These are phyloP conservation scores for Timema podura DNA, from an alignment of 2,888 invertebrate genomes.

Conservation along the genomic window DNA sequence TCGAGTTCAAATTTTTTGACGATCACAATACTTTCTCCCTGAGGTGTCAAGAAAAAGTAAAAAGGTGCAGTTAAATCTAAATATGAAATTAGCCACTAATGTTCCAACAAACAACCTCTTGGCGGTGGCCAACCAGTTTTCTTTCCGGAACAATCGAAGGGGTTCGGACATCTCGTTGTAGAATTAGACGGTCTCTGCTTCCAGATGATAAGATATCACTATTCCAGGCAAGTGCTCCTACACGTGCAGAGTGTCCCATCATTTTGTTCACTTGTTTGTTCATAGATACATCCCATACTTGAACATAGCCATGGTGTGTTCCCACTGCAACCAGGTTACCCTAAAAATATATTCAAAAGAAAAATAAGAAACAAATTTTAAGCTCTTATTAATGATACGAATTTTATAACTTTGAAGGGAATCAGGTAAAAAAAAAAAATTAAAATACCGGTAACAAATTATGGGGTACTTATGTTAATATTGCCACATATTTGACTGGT, in stretches of 20 bases:
- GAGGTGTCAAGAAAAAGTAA: too few relatives aligned
- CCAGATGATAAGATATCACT: conserved; percentile 95
- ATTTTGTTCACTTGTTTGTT: conserved; percentile 87
- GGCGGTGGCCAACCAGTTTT: conserved; percentile 84
- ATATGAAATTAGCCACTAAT: too few relatives aligned
- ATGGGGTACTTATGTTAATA: too few relatives aligned
- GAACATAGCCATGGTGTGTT: conserved; percentile 94
- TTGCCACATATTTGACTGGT: too few relatives aligned
- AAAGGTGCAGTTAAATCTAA: too few relatives aligned
- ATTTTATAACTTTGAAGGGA: not conserved
- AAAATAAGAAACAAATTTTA: not conserved
- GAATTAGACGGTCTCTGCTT: conserved; percentile 87
- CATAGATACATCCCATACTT: conserved; percentile 96
- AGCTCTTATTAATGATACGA: not conserved
- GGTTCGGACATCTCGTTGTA: conserved; percentile 89
- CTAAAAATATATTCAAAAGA: conserved; percentile 36
- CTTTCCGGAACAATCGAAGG: conserved; percentile 72
- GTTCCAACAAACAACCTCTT: conserved; percentile 63
- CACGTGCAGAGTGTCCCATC: conserved; percentile 86
- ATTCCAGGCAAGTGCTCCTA: conserved; percentile 95
- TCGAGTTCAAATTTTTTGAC: too few relatives aligned
- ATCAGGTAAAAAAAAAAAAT: not conserved
- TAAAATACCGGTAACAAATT: not conserved
- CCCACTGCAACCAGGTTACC: conserved; percentile 97
- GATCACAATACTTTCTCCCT: too few relatives aligned